A percentile compares a stretch with the other conserved stretches of the same genome.
These are phyloP conservation scores for Brachyrhaphis roseni DNA, from an alignment of 2,797 vertebrate genomes.

Conservation along the genomic window DNA sequence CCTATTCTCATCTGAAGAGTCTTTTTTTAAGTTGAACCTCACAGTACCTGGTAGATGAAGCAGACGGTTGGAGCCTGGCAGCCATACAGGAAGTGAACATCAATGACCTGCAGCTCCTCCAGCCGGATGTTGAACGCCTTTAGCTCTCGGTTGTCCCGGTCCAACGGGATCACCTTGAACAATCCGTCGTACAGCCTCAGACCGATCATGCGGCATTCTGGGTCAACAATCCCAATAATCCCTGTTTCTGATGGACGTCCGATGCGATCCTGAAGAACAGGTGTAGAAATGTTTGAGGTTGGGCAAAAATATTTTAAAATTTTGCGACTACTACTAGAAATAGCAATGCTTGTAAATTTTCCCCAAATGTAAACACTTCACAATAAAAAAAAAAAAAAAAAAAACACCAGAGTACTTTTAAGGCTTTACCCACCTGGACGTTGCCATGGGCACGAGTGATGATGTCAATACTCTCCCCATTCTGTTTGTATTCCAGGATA, in stretches of 20 bases:
- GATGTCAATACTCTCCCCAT: constrained; percentile 95
- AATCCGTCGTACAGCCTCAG: constrained; percentile 95
- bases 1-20: background rate
- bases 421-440: constrained; percentile 86
- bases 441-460: constrained; percentile 97
- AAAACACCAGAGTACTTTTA: background rate
- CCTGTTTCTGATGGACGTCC: constrained; percentile 97
- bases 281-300: background rate
- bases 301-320: background rate
- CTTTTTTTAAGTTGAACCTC: background rate
- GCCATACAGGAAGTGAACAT: constrained; percentile 96
- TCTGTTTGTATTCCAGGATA: constrained; percentile 98
- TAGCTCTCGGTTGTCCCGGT: constrained; percentile 95
- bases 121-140: constrained; percentile 98
- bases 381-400: background rate
- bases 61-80: constrained; percentile 98
- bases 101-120: constrained; percentile 97
- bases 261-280: constrained; percentile 88
- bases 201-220: constrained; percentile 98
- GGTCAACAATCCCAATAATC: constrained; percentile 97
- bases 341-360: background rate
- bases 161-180: constrained; percentile 97
- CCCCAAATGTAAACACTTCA: background rate
- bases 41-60: constrained; percentile 95
- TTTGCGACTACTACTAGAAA: background rate